These are phyloP conservation scores for Parnassius smintheus DNA, from an alignment of 2,888 invertebrate species.

Conservation along the genomic window DNA sequence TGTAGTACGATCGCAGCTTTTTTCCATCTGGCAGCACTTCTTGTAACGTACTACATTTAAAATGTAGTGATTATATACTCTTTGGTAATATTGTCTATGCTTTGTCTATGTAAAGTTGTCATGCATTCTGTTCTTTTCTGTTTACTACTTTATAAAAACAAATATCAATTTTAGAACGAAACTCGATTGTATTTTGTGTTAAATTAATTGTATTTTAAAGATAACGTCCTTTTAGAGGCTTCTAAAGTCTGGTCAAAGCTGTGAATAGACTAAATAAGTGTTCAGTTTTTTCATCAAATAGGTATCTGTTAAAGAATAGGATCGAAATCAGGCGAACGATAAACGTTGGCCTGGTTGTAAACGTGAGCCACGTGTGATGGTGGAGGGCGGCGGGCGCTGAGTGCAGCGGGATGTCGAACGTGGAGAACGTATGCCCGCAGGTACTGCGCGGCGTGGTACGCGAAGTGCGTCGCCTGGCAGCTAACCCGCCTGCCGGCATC, in stretches of 20 bases:
- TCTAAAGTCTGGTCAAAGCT: neutral
- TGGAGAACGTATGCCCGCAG: conserved; percentile 97
- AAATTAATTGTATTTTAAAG: neutral
- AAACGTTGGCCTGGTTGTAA: neutral
- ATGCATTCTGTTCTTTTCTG: conserved; percentile 12
- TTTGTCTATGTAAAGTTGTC: conserved; percentile 9
- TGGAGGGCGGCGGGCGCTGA: conserved; percentile 25
- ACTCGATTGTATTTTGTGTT: neutral
- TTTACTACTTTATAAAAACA: conserved; percentile 11
- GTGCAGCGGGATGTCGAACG: conserved; percentile 85
- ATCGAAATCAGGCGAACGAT: neutral
- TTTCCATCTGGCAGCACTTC: no score
- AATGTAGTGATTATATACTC: no score
- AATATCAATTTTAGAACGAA: conserved; percentile 7
- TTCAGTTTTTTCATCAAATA: neutral
- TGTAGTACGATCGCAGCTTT: no score
- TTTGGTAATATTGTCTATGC: no score
- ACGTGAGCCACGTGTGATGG: conserved; percentile 10
- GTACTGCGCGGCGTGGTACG: conserved; percentile 92
- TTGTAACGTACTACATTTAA: conserved; percentile 7
- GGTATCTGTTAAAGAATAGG: neutral
- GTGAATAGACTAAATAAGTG: neutral
- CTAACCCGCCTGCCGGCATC: conserved; percentile 94
- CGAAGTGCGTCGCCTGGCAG: conserved; percentile 92
- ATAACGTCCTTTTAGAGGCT: neutral